Conservation (phyloP, 2,113 vertebrate genomes). For the Ptychochromis oligacanthus region DNA sequence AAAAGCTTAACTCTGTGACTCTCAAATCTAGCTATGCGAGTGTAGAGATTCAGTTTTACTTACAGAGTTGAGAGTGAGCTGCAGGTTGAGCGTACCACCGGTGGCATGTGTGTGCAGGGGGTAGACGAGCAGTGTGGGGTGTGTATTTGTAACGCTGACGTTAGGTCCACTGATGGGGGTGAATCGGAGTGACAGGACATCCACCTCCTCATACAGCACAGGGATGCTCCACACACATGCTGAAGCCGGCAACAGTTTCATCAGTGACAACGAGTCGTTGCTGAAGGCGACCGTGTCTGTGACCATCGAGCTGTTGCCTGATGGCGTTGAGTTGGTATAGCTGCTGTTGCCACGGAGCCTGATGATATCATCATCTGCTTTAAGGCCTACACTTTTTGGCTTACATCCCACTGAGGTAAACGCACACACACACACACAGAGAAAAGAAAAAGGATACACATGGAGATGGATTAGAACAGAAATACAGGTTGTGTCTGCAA, state of each 20-base stretch:
- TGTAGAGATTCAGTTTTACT: neutral
- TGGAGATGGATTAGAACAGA: neutral
- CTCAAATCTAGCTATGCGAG: neutral
- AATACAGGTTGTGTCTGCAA: neutral
- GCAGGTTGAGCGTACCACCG: conserved; percentile 87
- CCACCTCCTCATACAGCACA: conserved; percentile 85
- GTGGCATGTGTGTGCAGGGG: conserved; percentile 83
- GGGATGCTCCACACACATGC: conserved; percentile 83
- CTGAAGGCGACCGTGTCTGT: neutral
- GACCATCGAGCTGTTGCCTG: conserved; percentile 31
- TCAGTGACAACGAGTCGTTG: neutral
- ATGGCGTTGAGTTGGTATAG: conserved; percentile 11
- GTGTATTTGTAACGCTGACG: conserved; percentile 69
- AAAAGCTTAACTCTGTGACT: neutral
- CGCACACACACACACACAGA: neutral
- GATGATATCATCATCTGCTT: conserved; percentile 54
- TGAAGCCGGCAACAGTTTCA: conserved; percentile 11
- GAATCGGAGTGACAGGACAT: conserved; percentile 88
- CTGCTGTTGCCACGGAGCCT: conserved; percentile 55
- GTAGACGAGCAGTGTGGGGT: conserved; percentile 84
- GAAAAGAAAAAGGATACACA: neutral
- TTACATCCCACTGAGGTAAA: conserved; percentile 74
- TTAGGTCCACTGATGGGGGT: conserved; percentile 77
- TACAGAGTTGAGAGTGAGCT: conserved; percentile 86
- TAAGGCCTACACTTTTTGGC: conserved; percentile 72